Evolutionary conservation across 2,113 vertebrate species (phyloP), one percentile per base, ranked within the genome.

Genomic region (Stegastes partitus): DNA sequence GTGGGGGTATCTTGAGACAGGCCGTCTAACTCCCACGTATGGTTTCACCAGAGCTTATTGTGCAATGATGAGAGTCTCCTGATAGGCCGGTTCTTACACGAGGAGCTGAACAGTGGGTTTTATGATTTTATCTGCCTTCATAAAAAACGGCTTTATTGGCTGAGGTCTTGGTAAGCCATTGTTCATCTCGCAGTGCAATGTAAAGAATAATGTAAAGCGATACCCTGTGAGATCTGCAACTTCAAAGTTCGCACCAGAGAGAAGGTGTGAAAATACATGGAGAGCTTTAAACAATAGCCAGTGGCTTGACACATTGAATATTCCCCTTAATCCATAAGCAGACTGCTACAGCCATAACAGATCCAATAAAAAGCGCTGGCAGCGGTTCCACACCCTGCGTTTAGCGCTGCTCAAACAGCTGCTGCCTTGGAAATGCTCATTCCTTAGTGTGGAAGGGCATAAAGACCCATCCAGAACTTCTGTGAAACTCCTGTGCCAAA

Each of bases 241-340:
- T 69, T 81, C 50, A 59, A 79, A 72, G 72, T 76, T 81, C 22
- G 44, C 51, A 71, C 53, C 57, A 77, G 50, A 67, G 61, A 63
- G 50, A 62, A 3, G 6, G 9, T 28, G 9, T 56, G 70, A 16
- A 26, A 50, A 57, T 49, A 54, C 62, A 50, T 34, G 47, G 25
- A 57, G 45, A 70, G 82, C 34, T 79, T 76, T 50, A 57, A 67
- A 85, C 74, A 83, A 85, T 37, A 67, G 74, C 77, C 70, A 42
- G 1, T 78, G 50, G 67, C 56, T 59, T 70, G 39, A 73, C 72
- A 65, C 1, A 11, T 65, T 1, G 10, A 71, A 67, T 70, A 51
- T 72, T 75, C 50, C 67, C 23, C 51, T 64, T 66, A 81, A 62
- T 83, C 53, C 61, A 68, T 50, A 50, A 55, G 42, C 25, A 74